Evolutionary conservation across 2,113 vertebrate genomes (phyloP).

Genomic region (Aythya baeri): DNA sequence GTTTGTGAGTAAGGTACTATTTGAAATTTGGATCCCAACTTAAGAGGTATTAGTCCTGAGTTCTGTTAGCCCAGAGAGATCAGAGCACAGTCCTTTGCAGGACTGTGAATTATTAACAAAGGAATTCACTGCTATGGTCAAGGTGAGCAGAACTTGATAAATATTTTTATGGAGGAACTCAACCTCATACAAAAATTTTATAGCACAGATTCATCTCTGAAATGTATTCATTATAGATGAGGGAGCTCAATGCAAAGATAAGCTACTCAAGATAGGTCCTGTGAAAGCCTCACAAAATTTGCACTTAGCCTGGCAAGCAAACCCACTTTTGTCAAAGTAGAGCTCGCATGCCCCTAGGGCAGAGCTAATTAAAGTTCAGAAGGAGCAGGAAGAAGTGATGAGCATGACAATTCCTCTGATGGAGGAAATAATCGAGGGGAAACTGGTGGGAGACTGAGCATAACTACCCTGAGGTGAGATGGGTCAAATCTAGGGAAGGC

Average conservation of each 20-base stretch:
- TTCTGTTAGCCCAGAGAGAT: background rate
- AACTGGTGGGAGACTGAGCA: background rate
- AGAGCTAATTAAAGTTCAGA: constrained; percentile 47
- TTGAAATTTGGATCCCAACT: background rate
- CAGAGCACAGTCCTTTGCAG: background rate
- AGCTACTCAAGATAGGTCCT: background rate
- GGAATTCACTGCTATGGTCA: constrained; percentile 29
- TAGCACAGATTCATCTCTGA: constrained; percentile 22
- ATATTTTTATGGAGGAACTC: constrained; percentile 28
- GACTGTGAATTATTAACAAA: constrained; percentile 57
- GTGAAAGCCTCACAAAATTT: background rate
- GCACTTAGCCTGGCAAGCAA: background rate
- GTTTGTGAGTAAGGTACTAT: constrained; percentile 8
- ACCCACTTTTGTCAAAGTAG: background rate
- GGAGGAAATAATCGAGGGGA: background rate
- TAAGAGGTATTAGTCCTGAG: background rate
- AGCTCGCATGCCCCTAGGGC: background rate
- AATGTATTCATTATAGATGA: constrained; percentile 37
- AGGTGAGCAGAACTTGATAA: constrained; percentile 38
- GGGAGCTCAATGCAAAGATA: constrained; percentile 1
- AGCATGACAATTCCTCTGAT: constrained; percentile 14
- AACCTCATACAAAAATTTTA: constrained; percentile 35
- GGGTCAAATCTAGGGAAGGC: background rate
- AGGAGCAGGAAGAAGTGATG: constrained; percentile 2
- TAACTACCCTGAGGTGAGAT: background rate